Base-by-base conservation (phyloP, 2,797 vertebrate genomes). In the Tokudaia muenninki region DNA sequence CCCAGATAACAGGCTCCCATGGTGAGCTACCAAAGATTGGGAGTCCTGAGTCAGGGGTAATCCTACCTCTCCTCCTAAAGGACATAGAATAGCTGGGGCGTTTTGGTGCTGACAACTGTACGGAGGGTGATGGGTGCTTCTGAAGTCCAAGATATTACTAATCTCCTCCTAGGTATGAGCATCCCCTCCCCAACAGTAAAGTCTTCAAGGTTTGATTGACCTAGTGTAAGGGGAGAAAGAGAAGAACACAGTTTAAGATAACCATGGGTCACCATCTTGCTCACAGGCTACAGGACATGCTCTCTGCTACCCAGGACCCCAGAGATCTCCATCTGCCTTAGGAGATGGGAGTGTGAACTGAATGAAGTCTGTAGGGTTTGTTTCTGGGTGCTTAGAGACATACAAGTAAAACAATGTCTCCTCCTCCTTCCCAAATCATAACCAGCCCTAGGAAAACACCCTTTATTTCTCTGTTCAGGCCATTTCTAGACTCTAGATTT, bases 91-190 rank as follows among this genome's bases (percentile, higher is more conserved):
- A 26, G 55, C 65, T 86, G 50, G 8, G 50, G 55, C 22, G 34
- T 37, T 61, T 59, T 14, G 4, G 24, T 7, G 37, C 19, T 88
- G 3, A 41, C 65, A 72, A 1, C 57, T 50, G 22, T 63, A 41
- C 2, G 34, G 16, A 65, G 6, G 2, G 21, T 7, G 7, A 5
- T 29, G 5, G 26, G 12, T 21, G 21, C 70, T 0, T 0, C 86
- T 82, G 24, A 7, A 41, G 44, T 80, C 65, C 65, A n/a, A 17
- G 44, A 12, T 65, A 6, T 41, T 13, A n/a, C 47, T 61, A 31
- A 59, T 19, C 52, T 24, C 90, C 41, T 14, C 4, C 3, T 2
- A 6, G 2, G 12, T 34, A 14, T 2, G 1, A 24, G 24, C 12
- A 11, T 31, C 10, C 63, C 19, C 7, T 3, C 47, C 65, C 77